phyloP scores from a whole-genome alignment of 2,113 vertebrate genomes.

The Rhegmatorhina hoffmannsi region DNA sequence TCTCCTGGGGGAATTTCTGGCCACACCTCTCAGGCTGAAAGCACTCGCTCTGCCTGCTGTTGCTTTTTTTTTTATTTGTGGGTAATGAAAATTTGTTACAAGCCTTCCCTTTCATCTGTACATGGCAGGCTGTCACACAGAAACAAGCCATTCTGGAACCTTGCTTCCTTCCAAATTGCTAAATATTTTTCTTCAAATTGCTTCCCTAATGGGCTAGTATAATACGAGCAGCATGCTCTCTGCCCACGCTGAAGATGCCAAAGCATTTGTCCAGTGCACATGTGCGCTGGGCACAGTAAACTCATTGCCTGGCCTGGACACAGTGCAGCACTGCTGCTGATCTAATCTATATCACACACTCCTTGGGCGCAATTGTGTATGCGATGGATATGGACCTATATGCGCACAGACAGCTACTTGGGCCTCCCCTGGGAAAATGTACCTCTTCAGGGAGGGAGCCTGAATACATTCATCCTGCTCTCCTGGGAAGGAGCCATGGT shows the following conservation, averaged over 20 bases:
- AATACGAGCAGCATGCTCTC: slow-evolving; percentile 80
- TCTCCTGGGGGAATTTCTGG: slow-evolving; percentile 79
- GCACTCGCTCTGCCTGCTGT: slow-evolving; percentile 80
- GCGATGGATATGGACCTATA: rapidly evolving
- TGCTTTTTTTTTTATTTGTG: slow-evolving; percentile 76
- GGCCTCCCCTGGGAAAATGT: not conserved
- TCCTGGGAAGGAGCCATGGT: not conserved
- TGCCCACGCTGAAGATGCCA: slow-evolving; percentile 80
- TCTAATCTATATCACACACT: slow-evolving; percentile 6
- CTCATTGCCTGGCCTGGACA: slow-evolving; percentile 64
- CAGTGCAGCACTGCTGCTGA: slow-evolving; percentile 48
- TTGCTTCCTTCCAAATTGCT: slow-evolving; percentile 82
- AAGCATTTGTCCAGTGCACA: slow-evolving; percentile 82
- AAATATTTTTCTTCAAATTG: slow-evolving; percentile 83
- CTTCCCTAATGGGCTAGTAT: slow-evolving; percentile 82
- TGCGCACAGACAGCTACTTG: not conserved
- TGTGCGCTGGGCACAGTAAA: slow-evolving; percentile 78
- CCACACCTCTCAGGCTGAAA: slow-evolving; percentile 80
- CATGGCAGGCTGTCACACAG: slow-evolving; percentile 80
- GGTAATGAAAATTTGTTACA: slow-evolving; percentile 83
- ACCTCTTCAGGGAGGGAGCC: not conserved
- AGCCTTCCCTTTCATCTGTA: slow-evolving; percentile 81
- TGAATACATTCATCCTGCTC: not conserved
- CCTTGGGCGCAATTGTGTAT: not conserved
- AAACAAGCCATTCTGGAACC: slow-evolving; percentile 78